Percentiles rank a stretch among this genome's conserved stretches.
Evolutionary conservation across 2,797 vertebrate genomes (phyloP).

Genomic region (Myotis vivesi): DNA sequence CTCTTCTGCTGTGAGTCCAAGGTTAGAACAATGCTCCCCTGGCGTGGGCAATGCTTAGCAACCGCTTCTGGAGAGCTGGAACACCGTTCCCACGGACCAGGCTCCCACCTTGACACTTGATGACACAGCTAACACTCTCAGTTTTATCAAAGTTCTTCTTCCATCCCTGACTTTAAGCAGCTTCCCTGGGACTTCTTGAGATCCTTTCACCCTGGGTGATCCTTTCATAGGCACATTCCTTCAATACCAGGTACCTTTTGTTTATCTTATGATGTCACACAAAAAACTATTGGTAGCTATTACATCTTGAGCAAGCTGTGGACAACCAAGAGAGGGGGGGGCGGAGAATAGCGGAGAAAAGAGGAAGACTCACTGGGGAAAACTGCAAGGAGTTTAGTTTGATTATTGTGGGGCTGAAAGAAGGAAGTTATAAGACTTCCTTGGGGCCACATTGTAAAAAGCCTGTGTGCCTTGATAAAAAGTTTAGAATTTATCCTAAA

Average conservation of each 20-base stretch:
- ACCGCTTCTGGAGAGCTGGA: background rate
- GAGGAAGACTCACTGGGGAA: background rate
- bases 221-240: background rate
- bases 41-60: background rate
- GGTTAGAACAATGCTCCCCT: background rate
- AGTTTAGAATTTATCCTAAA: background rate
- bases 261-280: background rate
- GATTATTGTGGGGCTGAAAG: background rate
- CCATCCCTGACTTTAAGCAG: background rate
- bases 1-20: background rate
- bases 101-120: background rate
- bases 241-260: background rate
- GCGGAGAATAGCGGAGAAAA: background rate
- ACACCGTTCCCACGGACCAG: background rate
- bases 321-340: background rate
- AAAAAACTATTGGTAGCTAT: background rate
- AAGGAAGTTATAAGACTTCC: background rate
- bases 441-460: background rate
- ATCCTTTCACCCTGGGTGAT: background rate
- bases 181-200: background rate
- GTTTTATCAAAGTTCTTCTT: background rate
- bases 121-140: background rate
- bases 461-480: background rate
- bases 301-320: background rate
- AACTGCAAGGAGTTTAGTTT: background rate